Percentiles rank a stretch among this genome's conserved stretches.
phyloP scores from a whole-genome alignment of 53 echinoderm and acorn worm species.

The Luidia sarsii region DNA sequence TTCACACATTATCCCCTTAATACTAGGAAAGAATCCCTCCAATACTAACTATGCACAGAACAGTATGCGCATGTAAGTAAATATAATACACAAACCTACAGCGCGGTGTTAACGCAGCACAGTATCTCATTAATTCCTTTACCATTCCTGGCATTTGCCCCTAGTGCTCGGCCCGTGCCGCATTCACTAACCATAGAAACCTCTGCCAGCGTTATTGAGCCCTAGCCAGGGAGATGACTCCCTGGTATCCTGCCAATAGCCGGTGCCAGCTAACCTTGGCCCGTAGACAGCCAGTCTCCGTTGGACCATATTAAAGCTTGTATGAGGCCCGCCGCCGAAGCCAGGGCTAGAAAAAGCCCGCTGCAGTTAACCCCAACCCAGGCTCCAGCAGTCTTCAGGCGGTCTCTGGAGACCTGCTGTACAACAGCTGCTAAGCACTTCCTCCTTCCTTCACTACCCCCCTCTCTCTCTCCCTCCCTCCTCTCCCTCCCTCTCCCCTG shows the following conservation, averaged over 20 bases:
- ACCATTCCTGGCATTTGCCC: constrained; percentile 22
- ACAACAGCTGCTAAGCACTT: constrained; percentile 67
- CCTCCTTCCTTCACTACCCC: constrained; percentile 43
- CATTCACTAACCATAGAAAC: background rate
- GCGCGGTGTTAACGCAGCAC: background rate
- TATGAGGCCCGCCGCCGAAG: constrained; percentile 58
- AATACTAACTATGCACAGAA: no score
- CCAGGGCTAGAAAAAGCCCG: no score
- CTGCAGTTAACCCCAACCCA: constrained; percentile 11
- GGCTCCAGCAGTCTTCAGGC: constrained; percentile 30
- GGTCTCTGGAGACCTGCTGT: constrained; percentile 48
- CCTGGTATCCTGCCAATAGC: constrained; percentile 35
- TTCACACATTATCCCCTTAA: no score
- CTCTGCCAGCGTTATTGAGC: background rate
- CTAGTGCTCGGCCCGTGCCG: background rate
- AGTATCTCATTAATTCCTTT: constrained; percentile 52
- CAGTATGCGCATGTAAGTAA: no score
- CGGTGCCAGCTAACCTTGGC: constrained; percentile 77
- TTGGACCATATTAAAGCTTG: constrained; percentile 67
- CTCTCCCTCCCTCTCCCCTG: no score
- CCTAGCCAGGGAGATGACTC: background rate
- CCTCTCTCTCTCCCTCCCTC: no score
- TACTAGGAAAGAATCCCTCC: no score
- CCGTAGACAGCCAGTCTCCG: constrained; percentile 76
- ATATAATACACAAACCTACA: no score